Evolutionary conservation across 2,797 vertebrate species (phyloP).

Genomic region (Selene dorsalis): DNA sequence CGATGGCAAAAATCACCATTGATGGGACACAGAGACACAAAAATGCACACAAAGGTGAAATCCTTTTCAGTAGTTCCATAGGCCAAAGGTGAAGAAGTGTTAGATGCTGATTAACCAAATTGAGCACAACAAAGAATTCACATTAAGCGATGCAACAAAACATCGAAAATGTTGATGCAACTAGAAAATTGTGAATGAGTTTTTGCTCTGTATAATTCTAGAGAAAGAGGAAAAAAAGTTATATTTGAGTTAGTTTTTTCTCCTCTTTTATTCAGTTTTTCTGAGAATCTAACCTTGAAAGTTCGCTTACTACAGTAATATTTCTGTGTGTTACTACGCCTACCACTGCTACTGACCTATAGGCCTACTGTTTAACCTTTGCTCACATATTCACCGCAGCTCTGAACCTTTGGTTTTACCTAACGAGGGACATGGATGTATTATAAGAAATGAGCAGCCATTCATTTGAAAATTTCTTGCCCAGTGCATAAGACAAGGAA

Average conservation of each 20-base stretch:
- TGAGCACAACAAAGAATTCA: neutral
- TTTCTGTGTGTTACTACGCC: too few species aligned
- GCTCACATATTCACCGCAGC: neutral
- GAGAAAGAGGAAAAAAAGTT: neutral
- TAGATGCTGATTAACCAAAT: slow-evolving; percentile 7
- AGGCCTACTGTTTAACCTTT: neutral
- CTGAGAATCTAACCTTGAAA: neutral
- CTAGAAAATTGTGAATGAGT: neutral
- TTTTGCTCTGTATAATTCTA: neutral
- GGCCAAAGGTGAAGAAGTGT: neutral
- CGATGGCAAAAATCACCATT: slow-evolving; percentile 3
- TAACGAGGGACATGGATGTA: neutral
- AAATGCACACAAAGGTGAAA: slow-evolving; percentile 6
- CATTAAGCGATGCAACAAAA: neutral
- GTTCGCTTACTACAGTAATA: too few species aligned
- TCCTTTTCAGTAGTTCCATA: neutral
- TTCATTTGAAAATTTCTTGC: neutral
- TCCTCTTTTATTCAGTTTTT: neutral
- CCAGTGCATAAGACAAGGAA: neutral
- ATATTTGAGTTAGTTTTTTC: neutral
- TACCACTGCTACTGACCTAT: too few species aligned
- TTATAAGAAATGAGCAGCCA: neutral
- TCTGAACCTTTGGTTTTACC: neutral
- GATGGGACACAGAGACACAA: neutral
- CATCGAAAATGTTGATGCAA: neutral